Percentiles rank a stretch among this genome's conserved stretches.
These are phyloP conservation scores for Plebejus argus DNA, from an alignment of 2,888 invertebrate genomes.

Conservation along the genomic window DNA sequence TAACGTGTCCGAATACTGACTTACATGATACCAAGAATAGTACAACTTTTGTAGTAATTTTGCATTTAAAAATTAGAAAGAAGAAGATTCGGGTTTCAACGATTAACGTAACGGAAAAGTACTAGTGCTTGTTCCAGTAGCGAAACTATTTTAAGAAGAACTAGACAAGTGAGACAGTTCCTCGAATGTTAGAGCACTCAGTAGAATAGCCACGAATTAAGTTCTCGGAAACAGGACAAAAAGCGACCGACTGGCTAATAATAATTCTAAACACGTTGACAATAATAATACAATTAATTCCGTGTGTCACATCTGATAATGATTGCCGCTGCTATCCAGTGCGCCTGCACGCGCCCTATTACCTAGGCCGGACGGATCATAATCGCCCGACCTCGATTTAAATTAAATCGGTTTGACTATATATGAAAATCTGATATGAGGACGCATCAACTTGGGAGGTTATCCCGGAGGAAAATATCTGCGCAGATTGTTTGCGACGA, in stretches of 20 bases:
- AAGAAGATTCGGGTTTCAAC: not conserved
- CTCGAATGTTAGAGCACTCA: conserved; percentile 50
- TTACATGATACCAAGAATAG: not conserved
- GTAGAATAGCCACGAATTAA: conserved; percentile 54
- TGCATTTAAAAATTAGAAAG: not conserved
- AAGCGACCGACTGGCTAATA: conserved; percentile 56
- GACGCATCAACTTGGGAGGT: conserved; percentile 60
- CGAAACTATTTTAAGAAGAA: conserved; percentile 38
- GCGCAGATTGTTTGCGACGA: conserved; percentile 43
- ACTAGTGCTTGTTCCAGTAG: conserved; percentile 36
- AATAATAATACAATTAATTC: conserved; percentile 79
- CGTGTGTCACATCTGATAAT: conserved; percentile 62
- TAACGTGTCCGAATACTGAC: not conserved
- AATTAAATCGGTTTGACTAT: conserved; percentile 45
- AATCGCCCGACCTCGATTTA: conserved; percentile 36
- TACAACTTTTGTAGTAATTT: not conserved
- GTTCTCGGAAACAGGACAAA: conserved; percentile 61
- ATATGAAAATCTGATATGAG: conserved; percentile 55
- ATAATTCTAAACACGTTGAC: conserved; percentile 58
- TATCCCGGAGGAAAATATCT: conserved; percentile 57
- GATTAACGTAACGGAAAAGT: conserved; percentile 14
- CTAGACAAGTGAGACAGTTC: conserved; percentile 50
- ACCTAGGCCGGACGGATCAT: conserved; percentile 39
- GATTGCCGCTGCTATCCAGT: conserved; percentile 45
- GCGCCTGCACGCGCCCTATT: conserved; percentile 41